Base-by-base conservation (phyloP, 2,113 vertebrate genomes). In the Mesocricetus auratus region DNA sequence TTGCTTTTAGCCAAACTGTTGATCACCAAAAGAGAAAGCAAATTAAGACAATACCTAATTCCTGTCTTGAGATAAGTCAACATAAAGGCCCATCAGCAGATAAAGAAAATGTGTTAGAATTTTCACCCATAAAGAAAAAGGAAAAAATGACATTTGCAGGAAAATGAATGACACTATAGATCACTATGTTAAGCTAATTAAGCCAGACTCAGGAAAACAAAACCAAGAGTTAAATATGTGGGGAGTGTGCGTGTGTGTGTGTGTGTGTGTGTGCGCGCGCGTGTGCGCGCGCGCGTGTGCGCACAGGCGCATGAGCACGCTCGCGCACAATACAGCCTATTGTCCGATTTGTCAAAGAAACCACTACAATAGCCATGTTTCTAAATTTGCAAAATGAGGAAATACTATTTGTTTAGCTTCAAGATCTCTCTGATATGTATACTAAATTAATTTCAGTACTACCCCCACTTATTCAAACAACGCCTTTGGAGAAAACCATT, bases 331-430 rank as follows among this genome's bases (percentile, higher is more conserved):
- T n/a, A 56, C 5, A 75, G 42, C 36, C 6, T 66, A 58, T 11
- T 31, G 24, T 45, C 13, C 78, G 82, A 3, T 68, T 78, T 91
- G 69, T 68, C 88, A 45, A 17, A 13, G 33, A 64, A 90, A 2
- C 9, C 22, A 60, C 19, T 36, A 60, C 5, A 78, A 7, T 33
- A 11, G n/a, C 36, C 16, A 0, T 39, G 31, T 29, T 22, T 78
- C n/a, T 77, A 87, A 31, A 79, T 42, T 69, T 36, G 10, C 39
- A 87, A 92, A 47, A 36, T 29, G 5, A 95, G 42, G 58, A 85
- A 66, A 56, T 11, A 0, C 0, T 2, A 3, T 53, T 19, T 36
- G 3, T n/a, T 39, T 15, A 26, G 29, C 47, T 42, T 73, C 73
- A 68, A 39, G 64, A 45, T n/a, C 33, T 74, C 45, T 81, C 91